Evolutionary conservation across 2,888 invertebrate species (phyloP), one percentile per base, ranked within the genome.

Genomic region (Thecophora atra): DNA sequence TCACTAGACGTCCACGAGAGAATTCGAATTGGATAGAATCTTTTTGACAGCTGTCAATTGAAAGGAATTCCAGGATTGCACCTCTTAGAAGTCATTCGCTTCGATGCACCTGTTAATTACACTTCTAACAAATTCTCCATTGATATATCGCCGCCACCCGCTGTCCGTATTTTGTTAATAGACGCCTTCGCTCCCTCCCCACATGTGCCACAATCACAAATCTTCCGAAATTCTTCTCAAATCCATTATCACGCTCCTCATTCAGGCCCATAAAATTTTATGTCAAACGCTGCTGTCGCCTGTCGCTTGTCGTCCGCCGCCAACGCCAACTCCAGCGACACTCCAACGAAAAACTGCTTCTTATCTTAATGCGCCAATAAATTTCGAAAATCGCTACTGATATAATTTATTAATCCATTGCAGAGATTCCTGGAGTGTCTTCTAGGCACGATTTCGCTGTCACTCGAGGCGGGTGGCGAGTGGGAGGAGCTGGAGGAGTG

Each of bases 301-400:
- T 17, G 47, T n/a, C n/a, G n/a, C n/a, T n/a, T n/a, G n/a, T 44
- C 17, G 47, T 15, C 47, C 5, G 47, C 5, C 47, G 47, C 47
- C 47, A 37, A 37, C 62, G 19, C 62, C 19, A 24, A 30, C 19
- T 37, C 17, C 17, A 24, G 24, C 19, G 24, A 24, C 19, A 56
- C 24, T 26, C 17, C 6, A 13, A 37, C 37, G 42, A 44, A 58
- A 24, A 44, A 68, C 68, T 68, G 54, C 52, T 66, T 72, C 81
- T 84, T 81, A 83, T 83, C 84, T 84, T 84, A 83, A 84, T 84
- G 84, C 80, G 83, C 83, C 78, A 84, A 83, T 83, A 83, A 83
- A 84, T 83, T 82, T 80, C 73, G 79, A 76, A 76, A 77, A 82
- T 82, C 81, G 78, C 80, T 79, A 77, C 79, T 54, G 78, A 80